Base-by-base conservation (phyloP, 2,888 invertebrate genomes). In the Drosophila setosimentum region DNA sequence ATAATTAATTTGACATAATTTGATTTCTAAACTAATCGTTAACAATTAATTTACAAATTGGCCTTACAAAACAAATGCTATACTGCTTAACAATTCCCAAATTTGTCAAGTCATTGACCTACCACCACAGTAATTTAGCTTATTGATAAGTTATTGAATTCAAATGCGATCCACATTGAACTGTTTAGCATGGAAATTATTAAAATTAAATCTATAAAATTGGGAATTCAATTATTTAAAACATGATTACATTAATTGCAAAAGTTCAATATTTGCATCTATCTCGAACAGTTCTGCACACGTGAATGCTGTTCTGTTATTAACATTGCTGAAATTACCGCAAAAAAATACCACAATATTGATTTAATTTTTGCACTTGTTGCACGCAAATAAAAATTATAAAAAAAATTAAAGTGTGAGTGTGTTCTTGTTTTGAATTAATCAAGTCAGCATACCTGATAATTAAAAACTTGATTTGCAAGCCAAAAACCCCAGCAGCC, bases 321-420 rank as follows among this genome's bases (percentile, higher is more conserved):
- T 48, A 51, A 45, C 50, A 57, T 67, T 55, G 29, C 27, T 37
- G 16, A 55, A 53, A 64, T 71, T 71, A 71, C 57, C 51, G n/a
- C 4, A 35, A 57, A 60, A 60, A 58, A 66, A 75, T 60, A 71
- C 65, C 61, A 68, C 59, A 73, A 62, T 74, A 76, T 76, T 76
- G 78, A 76, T 76, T 72, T 51, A 50, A 13, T 45, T 66, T 70
- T 65, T 64, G 58, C 67, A 78, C 78, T 78, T 78, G 78, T 78
- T 78, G 78, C 81, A 64, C 32, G 62, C 50, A 30, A n/a, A 40
- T 8, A 33, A 21, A 50, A 24, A 24, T 24, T 24, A 24, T 8
- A 42, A 42, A 21, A 53, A 60, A 53, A 8, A n/a, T n/a, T n/a
- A n/a, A 10, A 27, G n/a, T 11, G 35, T 49, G 65, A 61, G 54